Evolutionary conservation across 1,140 invertebrate species (phyloP).

Genomic region (Calycopis cecrops): DNA sequence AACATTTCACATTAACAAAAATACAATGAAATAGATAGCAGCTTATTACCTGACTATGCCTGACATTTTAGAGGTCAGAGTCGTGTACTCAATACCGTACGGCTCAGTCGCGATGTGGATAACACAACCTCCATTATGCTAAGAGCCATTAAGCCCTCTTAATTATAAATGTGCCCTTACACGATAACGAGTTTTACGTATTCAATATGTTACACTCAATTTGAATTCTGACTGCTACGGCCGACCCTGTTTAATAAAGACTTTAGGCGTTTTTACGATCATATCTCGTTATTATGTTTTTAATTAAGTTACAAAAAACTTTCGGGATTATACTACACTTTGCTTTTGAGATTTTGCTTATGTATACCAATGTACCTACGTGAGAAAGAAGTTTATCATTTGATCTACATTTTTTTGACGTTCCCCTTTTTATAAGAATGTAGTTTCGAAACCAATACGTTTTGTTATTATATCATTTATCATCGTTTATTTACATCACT

Average conservation of each 20-base stretch:
- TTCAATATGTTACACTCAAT: constrained; percentile 38
- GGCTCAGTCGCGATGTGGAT: constrained; percentile 27
- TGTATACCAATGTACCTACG: too few relatives aligned
- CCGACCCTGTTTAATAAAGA: constrained; percentile 8
- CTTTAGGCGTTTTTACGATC: constrained; percentile 1
- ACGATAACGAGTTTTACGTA: constrained; percentile 42
- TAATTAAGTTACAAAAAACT: not conserved
- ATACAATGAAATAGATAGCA: too few relatives aligned
- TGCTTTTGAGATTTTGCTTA: not conserved
- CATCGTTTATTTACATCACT: too few relatives aligned
- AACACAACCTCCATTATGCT: constrained; percentile 33
- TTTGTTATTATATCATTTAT: too few relatives aligned
- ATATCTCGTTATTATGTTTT: not conserved
- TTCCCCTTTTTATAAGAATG: too few relatives aligned
- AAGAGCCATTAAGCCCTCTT: constrained; percentile 40
- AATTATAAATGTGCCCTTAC: constrained; percentile 43
- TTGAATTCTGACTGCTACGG: constrained; percentile 37
- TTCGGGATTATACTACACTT: not conserved
- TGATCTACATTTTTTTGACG: too few relatives aligned
- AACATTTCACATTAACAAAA: too few relatives aligned
- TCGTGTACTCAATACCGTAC: constrained; percentile 12
- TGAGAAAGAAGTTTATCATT: too few relatives aligned
- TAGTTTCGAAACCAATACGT: too few relatives aligned
- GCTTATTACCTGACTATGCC: too few relatives aligned
- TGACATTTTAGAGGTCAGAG: too few relatives aligned